Evolutionary conservation across 2,113 vertebrate species (phyloP).

Genomic region (Atractosteus spatula): DNA sequence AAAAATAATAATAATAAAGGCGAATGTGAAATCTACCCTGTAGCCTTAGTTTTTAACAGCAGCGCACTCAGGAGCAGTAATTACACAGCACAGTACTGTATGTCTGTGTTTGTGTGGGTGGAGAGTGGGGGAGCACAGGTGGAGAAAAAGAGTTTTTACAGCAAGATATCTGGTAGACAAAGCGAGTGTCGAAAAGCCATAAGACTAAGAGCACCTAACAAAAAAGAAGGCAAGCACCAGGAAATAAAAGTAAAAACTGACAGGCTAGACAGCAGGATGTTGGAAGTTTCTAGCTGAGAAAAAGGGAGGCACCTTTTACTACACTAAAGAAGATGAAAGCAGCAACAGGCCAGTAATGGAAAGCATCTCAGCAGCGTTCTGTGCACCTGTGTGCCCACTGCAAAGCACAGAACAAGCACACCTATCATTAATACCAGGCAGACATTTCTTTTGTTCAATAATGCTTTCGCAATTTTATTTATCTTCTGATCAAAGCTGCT

Average conservation of each 20-base stretch:
- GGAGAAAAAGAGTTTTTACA: slow-evolving; percentile 17
- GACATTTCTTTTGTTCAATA: neutral
- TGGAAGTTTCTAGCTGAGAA: neutral
- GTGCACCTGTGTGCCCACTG: neutral
- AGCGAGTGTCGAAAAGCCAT: neutral
- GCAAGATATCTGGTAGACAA: slow-evolving; percentile 21
- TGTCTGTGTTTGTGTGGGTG: neutral
- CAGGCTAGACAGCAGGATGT: slow-evolving; percentile 9
- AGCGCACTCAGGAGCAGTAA: neutral
- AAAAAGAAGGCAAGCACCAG: slow-evolving; percentile 3
- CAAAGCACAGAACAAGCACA: neutral
- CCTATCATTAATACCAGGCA: neutral
- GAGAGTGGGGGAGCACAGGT: neutral
- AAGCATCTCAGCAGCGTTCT: neutral
- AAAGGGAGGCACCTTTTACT: neutral
- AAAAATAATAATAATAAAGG: neutral
- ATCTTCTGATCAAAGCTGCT: neutral
- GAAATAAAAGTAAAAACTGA: slow-evolving; percentile 11
- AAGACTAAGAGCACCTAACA: slow-evolving; percentile 10
- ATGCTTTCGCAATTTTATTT: too few species aligned
- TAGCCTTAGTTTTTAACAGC: neutral
- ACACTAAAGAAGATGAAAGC: neutral
- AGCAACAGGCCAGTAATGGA: neutral
- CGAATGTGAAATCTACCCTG: neutral
- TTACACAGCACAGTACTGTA: neutral